These are phyloP conservation scores for Cassiopea andromeda DNA, from an alignment of 30 jellyfish, hydroid and myxozoan species.

Conservation along the genomic window DNA sequence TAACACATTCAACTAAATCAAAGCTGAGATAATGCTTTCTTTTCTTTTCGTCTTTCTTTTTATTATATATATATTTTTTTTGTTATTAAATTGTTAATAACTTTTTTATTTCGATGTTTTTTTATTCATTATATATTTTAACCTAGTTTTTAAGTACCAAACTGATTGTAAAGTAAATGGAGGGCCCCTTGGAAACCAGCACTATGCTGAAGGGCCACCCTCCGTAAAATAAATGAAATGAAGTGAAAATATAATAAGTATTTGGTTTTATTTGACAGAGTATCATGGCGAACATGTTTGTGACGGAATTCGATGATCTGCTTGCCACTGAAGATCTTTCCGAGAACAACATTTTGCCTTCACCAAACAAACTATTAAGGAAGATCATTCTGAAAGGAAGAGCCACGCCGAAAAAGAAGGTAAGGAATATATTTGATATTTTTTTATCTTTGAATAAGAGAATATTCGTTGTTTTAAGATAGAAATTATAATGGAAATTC, in stretches of 20 bases:
- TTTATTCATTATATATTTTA: too few species aligned
- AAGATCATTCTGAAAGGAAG: conserved; percentile 86
- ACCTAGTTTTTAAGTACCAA: too few species aligned
- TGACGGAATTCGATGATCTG: conserved; percentile 69
- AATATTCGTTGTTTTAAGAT: not conserved
- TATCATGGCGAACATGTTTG: conserved; percentile 84
- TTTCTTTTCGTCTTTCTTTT: too few species aligned
- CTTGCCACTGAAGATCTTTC: conserved; percentile 87
- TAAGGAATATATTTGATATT: not conserved
- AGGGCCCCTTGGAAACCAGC: too few species aligned
- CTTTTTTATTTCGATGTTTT: too few species aligned
- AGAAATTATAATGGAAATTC: not conserved
- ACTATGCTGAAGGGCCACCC: too few species aligned
- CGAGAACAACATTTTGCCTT: conserved; percentile 74
- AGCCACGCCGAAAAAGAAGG: conserved; percentile 77
- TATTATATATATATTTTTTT: too few species aligned
- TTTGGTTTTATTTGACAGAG: not conserved
- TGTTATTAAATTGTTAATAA: too few species aligned
- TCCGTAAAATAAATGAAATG: too few species aligned
- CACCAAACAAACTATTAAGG: conserved; percentile 78
- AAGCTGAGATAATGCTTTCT: too few species aligned
- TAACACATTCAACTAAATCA: too few species aligned
- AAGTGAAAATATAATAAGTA: not conserved
- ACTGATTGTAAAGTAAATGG: too few species aligned
- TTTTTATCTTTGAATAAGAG: not conserved